phyloP scores from a whole-genome alignment of 2,797 vertebrate genomes.

The Tapirus indicus region DNA sequence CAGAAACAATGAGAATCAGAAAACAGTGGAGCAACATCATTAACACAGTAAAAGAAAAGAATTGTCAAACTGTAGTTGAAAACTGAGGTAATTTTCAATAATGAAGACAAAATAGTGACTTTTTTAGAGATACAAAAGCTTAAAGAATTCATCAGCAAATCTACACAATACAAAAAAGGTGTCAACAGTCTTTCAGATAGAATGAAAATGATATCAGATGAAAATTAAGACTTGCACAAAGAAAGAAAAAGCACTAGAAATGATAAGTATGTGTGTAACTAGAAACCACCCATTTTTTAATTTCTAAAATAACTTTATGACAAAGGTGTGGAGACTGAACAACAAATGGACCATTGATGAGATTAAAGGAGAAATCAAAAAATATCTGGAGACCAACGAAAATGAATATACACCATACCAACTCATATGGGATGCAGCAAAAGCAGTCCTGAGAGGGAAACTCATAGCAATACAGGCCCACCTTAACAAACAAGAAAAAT shows the following conservation, averaged over 20 bases:
- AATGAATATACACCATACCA: too few species aligned
- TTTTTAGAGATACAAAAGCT: background rate
- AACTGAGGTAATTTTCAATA: background rate
- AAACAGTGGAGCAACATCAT: background rate
- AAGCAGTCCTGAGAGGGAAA: too few species aligned
- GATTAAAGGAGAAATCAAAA: too few species aligned
- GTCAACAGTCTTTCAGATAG: background rate
- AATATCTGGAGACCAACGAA: too few species aligned
- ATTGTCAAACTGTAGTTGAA: slow-evolving; percentile 31
- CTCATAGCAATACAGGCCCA: too few species aligned
- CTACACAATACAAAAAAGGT: background rate
- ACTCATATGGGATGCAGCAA: too few species aligned
- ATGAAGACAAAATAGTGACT: background rate
- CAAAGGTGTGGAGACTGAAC: too few species aligned
- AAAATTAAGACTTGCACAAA: background rate
- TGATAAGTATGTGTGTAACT: background rate
- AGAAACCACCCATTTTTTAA: background rate
- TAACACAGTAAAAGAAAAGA: slow-evolving; percentile 6
- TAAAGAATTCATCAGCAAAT: background rate
- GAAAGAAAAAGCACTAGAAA: slow-evolving; percentile 16
- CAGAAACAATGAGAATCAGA: background rate
- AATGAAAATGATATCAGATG: background rate
- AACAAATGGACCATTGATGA: too few species aligned
- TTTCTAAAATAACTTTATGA: background rate
- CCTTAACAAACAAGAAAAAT: too few species aligned